A percentile compares a stretch with the other conserved stretches of the same genome.
phyloP scores from a whole-genome alignment of 2,888 invertebrate genomes.

The Agonopterix alstromeriana region DNA sequence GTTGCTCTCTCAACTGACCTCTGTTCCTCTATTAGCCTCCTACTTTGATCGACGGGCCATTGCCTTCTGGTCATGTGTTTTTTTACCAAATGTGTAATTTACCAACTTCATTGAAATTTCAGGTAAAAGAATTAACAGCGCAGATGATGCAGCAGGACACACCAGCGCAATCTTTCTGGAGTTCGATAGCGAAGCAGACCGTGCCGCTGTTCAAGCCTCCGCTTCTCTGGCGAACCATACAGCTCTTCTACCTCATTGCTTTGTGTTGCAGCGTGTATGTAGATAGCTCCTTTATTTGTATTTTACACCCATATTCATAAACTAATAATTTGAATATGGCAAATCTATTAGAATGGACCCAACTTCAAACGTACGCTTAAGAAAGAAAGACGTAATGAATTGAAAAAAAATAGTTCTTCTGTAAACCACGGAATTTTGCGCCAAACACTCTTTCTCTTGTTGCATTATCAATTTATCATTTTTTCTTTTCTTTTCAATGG shows the following conservation, averaged over 20 bases:
- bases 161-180: slow-evolving; percentile 20
- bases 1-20: too few relatives aligned
- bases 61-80: not conserved
- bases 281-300: not conserved
- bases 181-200: slow-evolving; percentile 55
- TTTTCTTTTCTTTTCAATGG: too few relatives aligned
- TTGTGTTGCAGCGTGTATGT: slow-evolving; percentile 78
- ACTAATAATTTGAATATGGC: too few relatives aligned
- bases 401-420: too few relatives aligned
- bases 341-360: too few relatives aligned
- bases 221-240: slow-evolving; percentile 60
- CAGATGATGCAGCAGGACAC: not conserved
- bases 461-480: too few relatives aligned
- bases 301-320: too few relatives aligned
- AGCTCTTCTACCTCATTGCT: slow-evolving; percentile 71
- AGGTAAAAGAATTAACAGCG: slow-evolving; percentile 31
- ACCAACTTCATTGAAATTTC: slow-evolving; percentile 7
- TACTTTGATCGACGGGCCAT: not conserved
- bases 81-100: too few relatives aligned
- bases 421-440: too few relatives aligned
- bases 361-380: too few relatives aligned
- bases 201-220: slow-evolving; percentile 69
- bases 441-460: too few relatives aligned
- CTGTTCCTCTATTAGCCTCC: not conserved
- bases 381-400: too few relatives aligned